A percentile compares a stretch with the other conserved stretches of the same genome.
Evolutionary conservation across 2,113 vertebrate species (phyloP).

Genomic region (Ovis canadensis): DNA sequence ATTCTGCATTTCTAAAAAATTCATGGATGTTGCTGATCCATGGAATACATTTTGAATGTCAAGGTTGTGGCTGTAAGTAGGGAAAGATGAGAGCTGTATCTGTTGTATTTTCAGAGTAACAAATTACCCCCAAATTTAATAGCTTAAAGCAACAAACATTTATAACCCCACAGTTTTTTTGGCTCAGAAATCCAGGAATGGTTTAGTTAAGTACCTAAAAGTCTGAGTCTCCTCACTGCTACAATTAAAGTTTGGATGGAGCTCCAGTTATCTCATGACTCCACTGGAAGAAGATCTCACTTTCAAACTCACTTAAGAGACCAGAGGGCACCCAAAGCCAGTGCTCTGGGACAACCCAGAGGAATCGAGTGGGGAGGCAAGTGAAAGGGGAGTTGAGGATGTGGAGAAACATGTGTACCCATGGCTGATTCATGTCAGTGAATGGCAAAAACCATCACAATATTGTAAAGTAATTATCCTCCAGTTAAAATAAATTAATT

Average conservation of each 20-base stretch:
- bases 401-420: background rate
- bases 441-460: background rate
- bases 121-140: background rate
- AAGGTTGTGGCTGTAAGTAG: background rate
- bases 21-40: background rate
- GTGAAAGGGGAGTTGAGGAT: background rate
- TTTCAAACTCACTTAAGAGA: background rate
- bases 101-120: background rate
- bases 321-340: background rate
- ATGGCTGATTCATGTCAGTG: background rate
- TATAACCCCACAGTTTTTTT: background rate
- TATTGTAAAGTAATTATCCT: background rate
- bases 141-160: background rate
- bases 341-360: background rate
- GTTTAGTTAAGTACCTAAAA: background rate
- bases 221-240: background rate
- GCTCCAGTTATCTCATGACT: background rate
- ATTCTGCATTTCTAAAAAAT: background rate
- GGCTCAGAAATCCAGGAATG: background rate
- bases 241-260: background rate
- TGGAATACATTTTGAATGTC: background rate
- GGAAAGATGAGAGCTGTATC: background rate
- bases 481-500: background rate
- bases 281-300: background rate
- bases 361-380: background rate